phyloP scores from a whole-genome alignment of 2,113 vertebrate genomes.

The Aspiorhynchus laticeps region DNA sequence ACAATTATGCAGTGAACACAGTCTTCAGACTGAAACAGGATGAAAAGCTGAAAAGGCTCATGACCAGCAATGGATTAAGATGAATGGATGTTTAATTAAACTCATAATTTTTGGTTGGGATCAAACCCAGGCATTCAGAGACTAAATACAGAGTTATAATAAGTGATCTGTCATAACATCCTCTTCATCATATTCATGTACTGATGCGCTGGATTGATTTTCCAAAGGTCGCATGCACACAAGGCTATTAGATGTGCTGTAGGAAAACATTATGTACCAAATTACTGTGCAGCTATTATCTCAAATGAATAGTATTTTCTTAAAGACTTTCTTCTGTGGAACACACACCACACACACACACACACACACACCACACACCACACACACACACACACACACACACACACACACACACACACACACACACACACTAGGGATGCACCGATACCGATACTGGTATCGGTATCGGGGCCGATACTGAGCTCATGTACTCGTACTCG shows the following conservation, averaged over 20 bases:
- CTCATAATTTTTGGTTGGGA: neutral
- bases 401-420: too few species aligned
- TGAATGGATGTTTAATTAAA: neutral
- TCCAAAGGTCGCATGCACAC: neutral
- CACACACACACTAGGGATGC: too few species aligned
- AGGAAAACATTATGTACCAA: neutral
- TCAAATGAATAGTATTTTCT: neutral
- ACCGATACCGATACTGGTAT: too few species aligned
- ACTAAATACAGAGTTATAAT: neutral
- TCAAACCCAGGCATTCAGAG: neutral
- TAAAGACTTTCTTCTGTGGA: neutral
- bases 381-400: too few species aligned
- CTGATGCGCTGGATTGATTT: neutral
- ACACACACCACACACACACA: neutral
- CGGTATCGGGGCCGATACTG: too few species aligned
- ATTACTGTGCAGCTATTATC: neutral
- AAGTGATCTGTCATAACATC: neutral
- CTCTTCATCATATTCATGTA: neutral
- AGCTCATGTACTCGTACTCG: too few species aligned
- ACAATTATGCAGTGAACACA: neutral
- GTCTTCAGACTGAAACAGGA: neutral
- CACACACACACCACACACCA: too few species aligned
- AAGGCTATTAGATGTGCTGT: neutral
- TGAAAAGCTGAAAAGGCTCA: neutral
- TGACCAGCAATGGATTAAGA: neutral